Conservation (phyloP, 2,888 invertebrate species). For the Hydriomena furcata region DNA sequence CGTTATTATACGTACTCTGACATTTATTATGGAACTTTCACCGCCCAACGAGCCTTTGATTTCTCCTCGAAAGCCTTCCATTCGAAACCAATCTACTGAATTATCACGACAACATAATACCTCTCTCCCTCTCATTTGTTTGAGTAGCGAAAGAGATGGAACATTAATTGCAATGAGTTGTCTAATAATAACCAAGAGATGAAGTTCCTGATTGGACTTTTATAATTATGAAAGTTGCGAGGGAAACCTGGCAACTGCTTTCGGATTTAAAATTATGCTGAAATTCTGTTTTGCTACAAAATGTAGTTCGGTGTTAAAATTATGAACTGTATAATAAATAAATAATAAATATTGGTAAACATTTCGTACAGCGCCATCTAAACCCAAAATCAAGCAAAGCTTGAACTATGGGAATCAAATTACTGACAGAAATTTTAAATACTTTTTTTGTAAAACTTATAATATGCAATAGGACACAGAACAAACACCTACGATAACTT, state of each 20-base stretch:
- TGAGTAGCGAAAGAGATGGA: conserved; percentile 11
- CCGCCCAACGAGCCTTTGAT: conserved; percentile 40
- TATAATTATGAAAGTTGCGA: conserved; percentile 29
- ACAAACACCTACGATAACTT: no score
- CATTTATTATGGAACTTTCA: conserved; percentile 56
- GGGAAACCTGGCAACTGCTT: conserved; percentile 26
- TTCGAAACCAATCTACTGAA: conserved; percentile 16
- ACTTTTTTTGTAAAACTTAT: no score
- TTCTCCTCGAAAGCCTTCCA: conserved; percentile 29
- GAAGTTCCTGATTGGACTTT: conserved; percentile 23
- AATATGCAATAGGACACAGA: no score
- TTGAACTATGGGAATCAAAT: no score
- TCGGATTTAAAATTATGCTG: conserved; percentile 21
- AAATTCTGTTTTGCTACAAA: conserved; percentile 8
- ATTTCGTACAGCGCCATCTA: no score
- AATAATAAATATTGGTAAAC: no score
- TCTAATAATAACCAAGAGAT: conserved; percentile 25
- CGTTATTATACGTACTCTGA: conserved; percentile 48
- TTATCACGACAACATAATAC: conserved; percentile 5
- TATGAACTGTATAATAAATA: no score
- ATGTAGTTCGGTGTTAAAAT: no score
- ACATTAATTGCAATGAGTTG: conserved; percentile 15
- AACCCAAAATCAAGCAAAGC: no score
- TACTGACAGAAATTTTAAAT: no score
- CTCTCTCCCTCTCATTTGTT: conserved; percentile 14